phyloP scores from a whole-genome alignment of 2,888 invertebrate genomes.

The Tethea ocularis region DNA sequence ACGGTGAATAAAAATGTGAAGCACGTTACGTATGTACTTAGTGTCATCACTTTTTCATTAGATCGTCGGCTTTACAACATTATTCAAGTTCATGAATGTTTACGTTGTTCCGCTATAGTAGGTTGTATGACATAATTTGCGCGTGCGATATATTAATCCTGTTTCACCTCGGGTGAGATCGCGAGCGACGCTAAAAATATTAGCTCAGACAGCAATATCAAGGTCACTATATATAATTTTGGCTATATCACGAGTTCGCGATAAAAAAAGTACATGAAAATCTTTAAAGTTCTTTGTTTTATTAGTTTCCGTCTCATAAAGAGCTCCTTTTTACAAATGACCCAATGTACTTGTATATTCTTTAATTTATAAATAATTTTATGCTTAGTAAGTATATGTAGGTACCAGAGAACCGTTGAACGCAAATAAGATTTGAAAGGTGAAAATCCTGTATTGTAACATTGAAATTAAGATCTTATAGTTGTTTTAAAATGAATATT shows the following conservation, averaged over 20 bases:
- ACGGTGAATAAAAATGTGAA: not conserved
- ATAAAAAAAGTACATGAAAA: constrained; percentile 8
- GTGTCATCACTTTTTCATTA: constrained; percentile 9
- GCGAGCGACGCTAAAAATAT: constrained; percentile 73
- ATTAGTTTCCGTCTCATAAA: not conserved
- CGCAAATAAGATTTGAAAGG: too few relatives aligned
- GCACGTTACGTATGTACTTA: not conserved
- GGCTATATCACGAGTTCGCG: constrained; percentile 37
- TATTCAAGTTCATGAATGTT: constrained; percentile 48
- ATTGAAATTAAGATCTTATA: too few relatives aligned
- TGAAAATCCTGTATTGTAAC: too few relatives aligned
- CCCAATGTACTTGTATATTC: not conserved
- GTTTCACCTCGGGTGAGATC: constrained; percentile 61
- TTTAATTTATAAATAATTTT: too few relatives aligned
- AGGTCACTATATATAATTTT: constrained; percentile 58
- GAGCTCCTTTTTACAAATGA: too few relatives aligned
- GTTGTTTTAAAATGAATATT: too few relatives aligned
- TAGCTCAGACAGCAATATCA: constrained; percentile 71
- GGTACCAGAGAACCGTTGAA: too few relatives aligned
- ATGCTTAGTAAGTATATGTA: too few relatives aligned
- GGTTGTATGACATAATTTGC: constrained; percentile 59
- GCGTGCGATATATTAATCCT: constrained; percentile 61
- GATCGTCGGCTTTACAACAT: constrained; percentile 21
- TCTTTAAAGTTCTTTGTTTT: not conserved
- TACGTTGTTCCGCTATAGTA: constrained; percentile 44